Conservation (phyloP, 2,888 invertebrate species). For the Drosophila lutescens region DNA sequence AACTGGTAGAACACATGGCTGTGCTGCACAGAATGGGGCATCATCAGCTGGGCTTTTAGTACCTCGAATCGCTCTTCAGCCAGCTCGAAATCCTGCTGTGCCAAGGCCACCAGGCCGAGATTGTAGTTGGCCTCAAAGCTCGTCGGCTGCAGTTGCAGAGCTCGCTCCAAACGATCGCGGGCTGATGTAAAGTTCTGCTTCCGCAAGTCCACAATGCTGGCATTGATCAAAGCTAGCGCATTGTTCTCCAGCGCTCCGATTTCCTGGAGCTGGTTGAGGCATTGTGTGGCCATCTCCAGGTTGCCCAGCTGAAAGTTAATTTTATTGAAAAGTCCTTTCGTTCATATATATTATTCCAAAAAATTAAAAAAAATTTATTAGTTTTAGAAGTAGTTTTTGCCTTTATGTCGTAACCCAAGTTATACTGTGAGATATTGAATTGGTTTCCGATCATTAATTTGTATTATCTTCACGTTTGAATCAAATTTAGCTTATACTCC, state of each 20-base stretch:
- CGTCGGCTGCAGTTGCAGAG: slow-evolving; percentile 91
- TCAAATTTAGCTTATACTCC: too few relatives aligned
- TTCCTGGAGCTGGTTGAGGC: slow-evolving; percentile 89
- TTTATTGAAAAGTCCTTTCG: background rate
- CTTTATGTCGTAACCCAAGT: too few relatives aligned
- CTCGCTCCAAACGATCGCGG: slow-evolving; percentile 89
- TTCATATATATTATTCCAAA: too few relatives aligned
- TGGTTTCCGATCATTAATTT: too few relatives aligned
- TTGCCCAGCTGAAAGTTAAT: slow-evolving; percentile 89
- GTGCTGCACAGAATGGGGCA: slow-evolving; percentile 84
- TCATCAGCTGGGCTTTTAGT: slow-evolving; percentile 85
- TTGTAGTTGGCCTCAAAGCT: slow-evolving; percentile 94
- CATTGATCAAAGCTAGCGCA: slow-evolving; percentile 93
- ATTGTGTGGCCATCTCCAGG: slow-evolving; percentile 90
- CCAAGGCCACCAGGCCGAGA: slow-evolving; percentile 86
- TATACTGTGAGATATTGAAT: too few relatives aligned
- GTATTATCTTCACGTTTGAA: too few relatives aligned
- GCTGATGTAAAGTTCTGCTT: slow-evolving; percentile 89
- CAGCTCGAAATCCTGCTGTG: slow-evolving; percentile 89
- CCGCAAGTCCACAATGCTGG: slow-evolving; percentile 91
- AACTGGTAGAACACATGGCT: slow-evolving; percentile 89
- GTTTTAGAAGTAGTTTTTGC: too few relatives aligned
- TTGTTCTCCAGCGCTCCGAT: slow-evolving; percentile 89
- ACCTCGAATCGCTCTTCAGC: slow-evolving; percentile 91
- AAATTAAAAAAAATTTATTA: too few relatives aligned